Conservation (phyloP, 2,888 invertebrate species). For the Corbicula japonica region DNA sequence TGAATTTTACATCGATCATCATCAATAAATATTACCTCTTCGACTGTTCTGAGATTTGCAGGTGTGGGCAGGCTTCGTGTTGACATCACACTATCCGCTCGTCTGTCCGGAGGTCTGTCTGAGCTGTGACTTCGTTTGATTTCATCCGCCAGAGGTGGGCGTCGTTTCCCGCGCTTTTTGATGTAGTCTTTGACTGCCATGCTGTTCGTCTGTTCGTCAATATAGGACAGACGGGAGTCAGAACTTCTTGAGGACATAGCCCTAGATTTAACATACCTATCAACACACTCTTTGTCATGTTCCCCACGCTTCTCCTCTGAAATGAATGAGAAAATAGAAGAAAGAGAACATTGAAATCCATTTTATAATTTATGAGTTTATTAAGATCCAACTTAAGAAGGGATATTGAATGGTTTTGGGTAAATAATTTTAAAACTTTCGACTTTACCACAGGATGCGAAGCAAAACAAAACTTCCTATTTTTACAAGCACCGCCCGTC, state of each 20-base stretch:
- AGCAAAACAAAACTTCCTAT: too few species aligned
- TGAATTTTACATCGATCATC: too few species aligned
- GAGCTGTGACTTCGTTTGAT: conserved; percentile 68
- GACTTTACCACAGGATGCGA: too few species aligned
- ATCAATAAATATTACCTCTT: too few species aligned
- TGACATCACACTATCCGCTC: conserved; percentile 63
- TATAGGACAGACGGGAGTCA: conserved; percentile 69
- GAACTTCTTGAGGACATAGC: conserved; percentile 67
- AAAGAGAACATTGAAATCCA: too few species aligned
- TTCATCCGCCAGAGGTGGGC: conserved; percentile 53
- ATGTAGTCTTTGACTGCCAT: conserved; percentile 61
- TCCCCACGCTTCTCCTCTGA: conserved; percentile 62
- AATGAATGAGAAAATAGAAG: too few species aligned
- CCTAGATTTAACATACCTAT: conserved; percentile 48
- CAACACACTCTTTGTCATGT: conserved; percentile 54
- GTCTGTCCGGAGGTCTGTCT: conserved; percentile 57
- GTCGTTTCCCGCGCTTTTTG: conserved; percentile 65
- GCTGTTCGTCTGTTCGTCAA: conserved; percentile 65
- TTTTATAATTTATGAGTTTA: too few species aligned
- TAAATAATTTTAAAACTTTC: too few species aligned
- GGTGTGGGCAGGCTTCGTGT: conserved; percentile 76
- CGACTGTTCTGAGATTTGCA: conserved; percentile 64
- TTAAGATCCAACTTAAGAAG: too few species aligned
- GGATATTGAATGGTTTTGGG: too few species aligned
- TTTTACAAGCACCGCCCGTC: too few species aligned